Percentiles rank a stretch among this genome's conserved stretches.
These are phyloP conservation scores for Danaus plexippus DNA, from an alignment of 1,140 invertebrate species.

Conservation along the genomic window DNA sequence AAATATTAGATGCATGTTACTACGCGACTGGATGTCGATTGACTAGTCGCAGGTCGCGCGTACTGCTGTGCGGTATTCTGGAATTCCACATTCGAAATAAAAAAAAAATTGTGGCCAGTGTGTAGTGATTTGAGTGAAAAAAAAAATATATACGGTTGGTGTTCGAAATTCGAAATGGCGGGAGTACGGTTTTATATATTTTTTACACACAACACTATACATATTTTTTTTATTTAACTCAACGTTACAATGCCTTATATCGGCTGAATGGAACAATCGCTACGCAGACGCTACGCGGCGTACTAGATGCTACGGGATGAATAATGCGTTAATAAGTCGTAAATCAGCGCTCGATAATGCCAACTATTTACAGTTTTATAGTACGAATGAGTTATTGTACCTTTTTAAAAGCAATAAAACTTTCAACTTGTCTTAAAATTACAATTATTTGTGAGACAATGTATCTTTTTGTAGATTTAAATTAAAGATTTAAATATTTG, in stretches of 20 bases:
- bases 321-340: constrained; percentile 4
- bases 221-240: constrained; percentile 19
- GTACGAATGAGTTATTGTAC: too few species aligned
- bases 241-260: background rate
- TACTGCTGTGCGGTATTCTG: constrained; percentile 41
- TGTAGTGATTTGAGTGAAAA: constrained; percentile 43
- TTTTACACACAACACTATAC: constrained; percentile 39
- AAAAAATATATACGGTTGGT: constrained; percentile 52
- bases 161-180: constrained; percentile 44
- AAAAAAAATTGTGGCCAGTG: constrained; percentile 39
- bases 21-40: constrained; percentile 20
- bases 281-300: constrained; percentile 44
- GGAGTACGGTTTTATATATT: constrained; percentile 44
- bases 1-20: constrained; percentile 44
- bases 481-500: too few species aligned
- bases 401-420: too few species aligned
- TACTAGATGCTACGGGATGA: constrained; percentile 10
- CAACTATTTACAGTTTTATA: too few species aligned
- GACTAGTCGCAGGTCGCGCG: constrained; percentile 45
- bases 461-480: too few species aligned
- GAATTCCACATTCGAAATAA: constrained; percentile 30
- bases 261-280: constrained; percentile 23
- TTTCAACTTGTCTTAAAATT: too few species aligned
- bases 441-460: too few species aligned
- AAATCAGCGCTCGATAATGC: background rate